phyloP scores from a whole-genome alignment of 2,797 vertebrate species.

The Epinephelus malabaricus region DNA sequence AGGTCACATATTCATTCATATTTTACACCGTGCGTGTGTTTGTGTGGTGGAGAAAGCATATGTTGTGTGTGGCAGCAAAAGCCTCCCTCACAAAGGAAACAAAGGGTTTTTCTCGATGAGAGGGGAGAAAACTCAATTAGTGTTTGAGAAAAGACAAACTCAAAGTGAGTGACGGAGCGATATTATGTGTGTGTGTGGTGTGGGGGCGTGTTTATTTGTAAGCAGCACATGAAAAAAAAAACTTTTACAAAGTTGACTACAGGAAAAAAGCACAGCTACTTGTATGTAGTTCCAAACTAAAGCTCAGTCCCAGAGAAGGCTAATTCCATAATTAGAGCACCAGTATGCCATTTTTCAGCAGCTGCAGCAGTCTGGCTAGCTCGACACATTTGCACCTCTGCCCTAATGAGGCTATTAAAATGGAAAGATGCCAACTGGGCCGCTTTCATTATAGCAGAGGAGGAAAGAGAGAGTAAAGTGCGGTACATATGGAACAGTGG shows the following conservation, averaged over 20 bases:
- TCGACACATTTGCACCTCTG: conserved; percentile 63
- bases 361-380: conserved; percentile 50
- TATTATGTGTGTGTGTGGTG: neutral
- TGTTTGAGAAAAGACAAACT: conserved; percentile 35
- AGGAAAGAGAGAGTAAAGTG: conserved; percentile 23
- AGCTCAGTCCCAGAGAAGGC: conserved; percentile 22
- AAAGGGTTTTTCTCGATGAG: conserved; percentile 57
- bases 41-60: conserved; percentile 7
- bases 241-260: conserved; percentile 14
- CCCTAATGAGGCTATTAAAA: conserved; percentile 72
- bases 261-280: conserved; percentile 25
- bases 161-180: conserved; percentile 43
- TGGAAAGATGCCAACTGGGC: conserved; percentile 59
- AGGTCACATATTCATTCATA: conserved; percentile 73
- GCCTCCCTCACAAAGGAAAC: conserved; percentile 55
- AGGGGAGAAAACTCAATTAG: conserved; percentile 69
- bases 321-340: conserved; percentile 52
- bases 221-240: conserved; percentile 6
- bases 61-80: conserved; percentile 42
- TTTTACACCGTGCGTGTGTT: conserved; percentile 42
- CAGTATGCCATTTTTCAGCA: conserved; percentile 56
- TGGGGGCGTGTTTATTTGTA: neutral
- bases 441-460: conserved; percentile 52
- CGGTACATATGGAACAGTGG: conserved; percentile 33
- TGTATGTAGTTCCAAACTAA: conserved; percentile 22